A percentile compares a stretch with the other conserved stretches of the same genome.
These are phyloP conservation scores for Elymnias hypermnestra DNA, from an alignment of 1,140 invertebrate genomes.

Conservation along the genomic window DNA sequence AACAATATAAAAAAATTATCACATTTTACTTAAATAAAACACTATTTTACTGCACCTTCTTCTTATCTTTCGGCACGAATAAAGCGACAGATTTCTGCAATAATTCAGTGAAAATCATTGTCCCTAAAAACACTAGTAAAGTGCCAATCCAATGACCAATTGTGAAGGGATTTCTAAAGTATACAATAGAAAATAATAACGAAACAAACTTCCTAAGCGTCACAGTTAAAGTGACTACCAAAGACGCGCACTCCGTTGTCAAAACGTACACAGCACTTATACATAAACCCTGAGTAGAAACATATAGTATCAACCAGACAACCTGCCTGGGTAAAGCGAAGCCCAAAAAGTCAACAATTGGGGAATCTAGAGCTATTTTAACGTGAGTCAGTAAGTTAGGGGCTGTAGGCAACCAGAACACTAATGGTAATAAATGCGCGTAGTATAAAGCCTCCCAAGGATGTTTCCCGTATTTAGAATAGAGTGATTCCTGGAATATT, in stretches of 20 bases:
- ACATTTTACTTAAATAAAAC: not conserved
- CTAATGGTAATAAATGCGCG: constrained; percentile 93
- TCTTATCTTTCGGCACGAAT: constrained; percentile 38
- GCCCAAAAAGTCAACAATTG: constrained; percentile 69
- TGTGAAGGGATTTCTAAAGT: constrained; percentile 97
- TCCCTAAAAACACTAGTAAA: constrained; percentile 93
- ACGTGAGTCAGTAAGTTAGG: constrained; percentile 87
- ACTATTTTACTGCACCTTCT: constrained; percentile 20
- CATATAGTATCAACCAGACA: constrained; percentile 89
- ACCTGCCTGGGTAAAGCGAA: constrained; percentile 84
- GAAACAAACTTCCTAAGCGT: constrained; percentile 97
- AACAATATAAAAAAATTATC: no score
- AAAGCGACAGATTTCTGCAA: constrained; percentile 59
- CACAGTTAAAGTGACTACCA: constrained; percentile 96
- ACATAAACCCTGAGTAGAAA: constrained; percentile 95
- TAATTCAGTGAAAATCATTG: constrained; percentile 93
- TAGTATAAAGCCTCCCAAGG: constrained; percentile 96
- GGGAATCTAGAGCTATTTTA: constrained; percentile 77
- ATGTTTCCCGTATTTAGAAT: constrained; percentile 93
- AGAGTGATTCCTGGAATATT: constrained; percentile 96
- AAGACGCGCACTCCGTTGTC: constrained; percentile 94
- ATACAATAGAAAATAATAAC: constrained; percentile 95
- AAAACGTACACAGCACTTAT: constrained; percentile 96
- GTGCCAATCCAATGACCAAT: constrained; percentile 95
- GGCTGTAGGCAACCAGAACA: constrained; percentile 87